Base-by-base conservation (phyloP, 2,888 invertebrate genomes). In the Mythimna lalbum region DNA sequence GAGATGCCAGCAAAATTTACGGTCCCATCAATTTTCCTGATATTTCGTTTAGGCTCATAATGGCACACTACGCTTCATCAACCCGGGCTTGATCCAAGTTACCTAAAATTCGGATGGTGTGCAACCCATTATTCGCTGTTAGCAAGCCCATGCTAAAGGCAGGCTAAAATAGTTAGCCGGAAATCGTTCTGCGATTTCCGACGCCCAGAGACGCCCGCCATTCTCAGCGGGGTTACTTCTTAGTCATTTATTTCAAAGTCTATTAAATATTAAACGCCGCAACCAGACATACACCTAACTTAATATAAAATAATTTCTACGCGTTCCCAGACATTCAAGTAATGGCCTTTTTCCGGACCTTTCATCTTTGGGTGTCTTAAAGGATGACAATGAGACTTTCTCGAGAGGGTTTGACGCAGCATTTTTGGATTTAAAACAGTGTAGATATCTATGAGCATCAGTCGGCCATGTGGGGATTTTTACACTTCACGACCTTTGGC, bases 221-320 rank as follows among this genome's bases (percentile, higher is more conserved):
- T n/a, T n/a, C n/a, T n/a, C n/a, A n/a, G n/a, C n/a, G n/a, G n/a
- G n/a, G n/a, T n/a, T n/a, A n/a, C n/a, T n/a, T n/a, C n/a, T n/a
- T n/a, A n/a, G n/a, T 27, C 0, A 17, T 57, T 33, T 5, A 65
- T 33, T 17, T 43, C 21, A 50, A 72, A 57, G 19, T 7, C 73
- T 27, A 19, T 62, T 43, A 2, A 23, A 57, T 50, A 36, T 33
- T 57, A 5, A 43, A 57, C 14, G 14, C 12, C 31, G 2, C 12
- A 9, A 2, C 14, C 19, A 55, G 9, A 55, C 9, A 9, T 17
- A 27, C 14, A n/a, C 9, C 43, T 43, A 43, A 52, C 19, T 27
- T 36, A n/a, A 23, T 27, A 9, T 12, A n/a, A 67, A 53, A 53
- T 47, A 31, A 75, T 67, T 75, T 23, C 17, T 21, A 14, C 7